Conservation (phyloP, 2,797 vertebrate species). For the Sarcophilus harrisii region DNA sequence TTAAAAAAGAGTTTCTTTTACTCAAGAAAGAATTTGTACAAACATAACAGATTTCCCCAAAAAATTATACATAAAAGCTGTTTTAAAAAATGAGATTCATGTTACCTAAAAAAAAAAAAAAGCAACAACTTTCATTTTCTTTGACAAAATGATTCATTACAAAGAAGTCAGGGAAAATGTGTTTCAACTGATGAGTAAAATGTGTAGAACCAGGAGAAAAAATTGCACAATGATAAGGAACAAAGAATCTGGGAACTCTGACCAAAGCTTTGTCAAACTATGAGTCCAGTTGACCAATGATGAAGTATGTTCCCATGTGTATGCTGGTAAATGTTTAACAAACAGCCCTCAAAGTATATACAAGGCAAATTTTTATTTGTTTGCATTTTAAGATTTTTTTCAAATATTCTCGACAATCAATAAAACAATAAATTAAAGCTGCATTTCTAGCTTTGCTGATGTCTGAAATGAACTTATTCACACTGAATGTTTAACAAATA, state of each 20-base stretch:
- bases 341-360: not conserved
- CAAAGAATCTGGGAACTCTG: not conserved
- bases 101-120: too few species aligned
- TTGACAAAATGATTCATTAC: not conserved
- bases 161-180: not conserved
- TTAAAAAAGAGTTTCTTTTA: too few species aligned
- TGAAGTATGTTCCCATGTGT: not conserved
- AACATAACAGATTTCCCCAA: not conserved
- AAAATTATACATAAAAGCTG: not conserved
- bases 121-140: not conserved
- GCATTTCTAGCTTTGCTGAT: not conserved
- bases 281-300: not conserved
- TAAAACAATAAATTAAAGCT: not conserved
- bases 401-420: not conserved
- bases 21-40: not conserved
- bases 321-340: not conserved
- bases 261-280: not conserved
- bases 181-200: not conserved
- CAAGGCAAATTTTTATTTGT: not conserved
- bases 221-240: not conserved
- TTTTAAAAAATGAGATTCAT: not conserved
- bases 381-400: not conserved
- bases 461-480: not conserved
- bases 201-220: not conserved
- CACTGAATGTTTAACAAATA: not conserved